Conservation (phyloP, 1,140 invertebrate genomes). For the Anastrepha ludens region DNA sequence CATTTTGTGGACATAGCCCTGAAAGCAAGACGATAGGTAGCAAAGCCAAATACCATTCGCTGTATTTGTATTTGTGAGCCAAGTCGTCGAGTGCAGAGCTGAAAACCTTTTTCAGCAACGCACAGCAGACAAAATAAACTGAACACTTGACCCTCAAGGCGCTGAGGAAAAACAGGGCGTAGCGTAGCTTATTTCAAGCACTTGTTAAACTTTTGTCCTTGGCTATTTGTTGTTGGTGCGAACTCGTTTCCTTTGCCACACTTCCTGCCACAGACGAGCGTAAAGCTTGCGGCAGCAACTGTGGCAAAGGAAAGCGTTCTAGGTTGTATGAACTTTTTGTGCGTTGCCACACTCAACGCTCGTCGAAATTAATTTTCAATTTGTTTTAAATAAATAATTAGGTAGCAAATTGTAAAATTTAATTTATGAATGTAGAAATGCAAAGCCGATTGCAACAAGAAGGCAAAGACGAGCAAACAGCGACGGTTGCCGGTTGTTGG, state of each 20-base stretch:
- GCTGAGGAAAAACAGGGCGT: background rate
- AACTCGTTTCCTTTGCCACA: background rate
- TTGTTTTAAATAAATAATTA: slow-evolving; percentile 74
- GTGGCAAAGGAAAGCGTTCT: too few relatives aligned
- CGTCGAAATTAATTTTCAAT: slow-evolving; percentile 74
- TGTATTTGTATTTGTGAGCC: background rate
- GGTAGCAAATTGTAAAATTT: slow-evolving; percentile 73
- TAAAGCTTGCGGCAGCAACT: background rate
- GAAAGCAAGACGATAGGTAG: background rate
- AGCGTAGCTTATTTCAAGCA: background rate
- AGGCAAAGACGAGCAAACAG: background rate
- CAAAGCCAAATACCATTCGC: background rate
- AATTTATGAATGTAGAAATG: slow-evolving; percentile 61
- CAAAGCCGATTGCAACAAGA: background rate
- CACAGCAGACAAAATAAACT: slow-evolving; percentile 22
- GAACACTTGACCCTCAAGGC: slow-evolving; percentile 45
- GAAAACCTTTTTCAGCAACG: slow-evolving; percentile 27
- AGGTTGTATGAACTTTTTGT: slow-evolving; percentile 35
- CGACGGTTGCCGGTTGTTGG: background rate
- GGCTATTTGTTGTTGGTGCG: background rate
- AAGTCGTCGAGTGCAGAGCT: background rate
- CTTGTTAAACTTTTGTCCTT: too few relatives aligned
- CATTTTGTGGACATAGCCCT: slow-evolving; percentile 39
- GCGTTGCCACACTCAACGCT: background rate
- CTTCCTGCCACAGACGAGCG: background rate